phyloP scores from a whole-genome alignment of 35 echinoderm and acorn worm species.

The Apostichopus parvimensis region DNA sequence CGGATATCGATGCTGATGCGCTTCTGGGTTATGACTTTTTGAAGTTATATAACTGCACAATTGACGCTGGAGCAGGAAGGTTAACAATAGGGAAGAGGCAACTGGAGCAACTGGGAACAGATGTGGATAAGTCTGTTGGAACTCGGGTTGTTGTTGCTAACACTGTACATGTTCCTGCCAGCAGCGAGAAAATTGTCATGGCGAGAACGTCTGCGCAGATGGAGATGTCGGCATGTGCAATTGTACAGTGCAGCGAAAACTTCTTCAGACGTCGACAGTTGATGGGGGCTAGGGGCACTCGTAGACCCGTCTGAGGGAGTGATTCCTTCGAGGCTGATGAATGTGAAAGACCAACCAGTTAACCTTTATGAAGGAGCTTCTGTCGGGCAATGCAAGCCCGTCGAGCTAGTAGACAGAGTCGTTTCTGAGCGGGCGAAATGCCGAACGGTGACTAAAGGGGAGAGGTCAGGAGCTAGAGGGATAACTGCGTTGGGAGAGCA shows the following conservation, averaged over 20 bases:
- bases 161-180: neutral
- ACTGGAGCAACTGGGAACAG: neutral
- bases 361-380: constrained; percentile 17
- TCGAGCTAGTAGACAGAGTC: neutral
- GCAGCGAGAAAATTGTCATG: neutral
- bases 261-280: neutral
- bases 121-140: neutral
- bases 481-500: too few species aligned
- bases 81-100: neutral
- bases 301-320: neutral
- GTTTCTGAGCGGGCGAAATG: neutral
- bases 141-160: neutral
- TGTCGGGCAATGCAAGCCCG: constrained; percentile 14
- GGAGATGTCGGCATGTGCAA: neutral
- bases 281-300: constrained; percentile 8
- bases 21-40: constrained; percentile 23
- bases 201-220: neutral
- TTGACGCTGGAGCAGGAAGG: neutral
- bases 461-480: neutral
- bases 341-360: neutral
- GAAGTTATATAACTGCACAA: constrained; percentile 2
- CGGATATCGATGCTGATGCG: constrained; percentile 17
- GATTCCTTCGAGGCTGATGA: constrained; percentile 31
- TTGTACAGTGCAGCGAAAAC: neutral
- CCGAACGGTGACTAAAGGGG: neutral